Conservation (phyloP, 2,888 invertebrate genomes). For the Polydrusus pterygomalis region DNA sequence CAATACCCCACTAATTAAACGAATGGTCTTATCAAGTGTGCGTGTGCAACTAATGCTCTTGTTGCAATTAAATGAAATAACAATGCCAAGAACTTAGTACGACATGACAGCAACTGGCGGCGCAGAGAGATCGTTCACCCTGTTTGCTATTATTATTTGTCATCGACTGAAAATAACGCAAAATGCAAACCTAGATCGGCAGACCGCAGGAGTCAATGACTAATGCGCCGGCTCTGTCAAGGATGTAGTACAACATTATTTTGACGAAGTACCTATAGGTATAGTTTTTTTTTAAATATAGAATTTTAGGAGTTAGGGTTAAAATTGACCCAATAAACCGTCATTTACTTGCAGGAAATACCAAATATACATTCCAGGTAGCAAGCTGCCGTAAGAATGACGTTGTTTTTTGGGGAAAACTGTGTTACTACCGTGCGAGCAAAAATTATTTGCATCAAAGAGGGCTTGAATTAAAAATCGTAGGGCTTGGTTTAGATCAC, state of each 20-base stretch:
- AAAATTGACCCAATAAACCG: too few species aligned
- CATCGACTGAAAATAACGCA: constrained; percentile 54
- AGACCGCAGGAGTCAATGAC: constrained; percentile 35
- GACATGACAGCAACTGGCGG: constrained; percentile 41
- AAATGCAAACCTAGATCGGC: constrained; percentile 42
- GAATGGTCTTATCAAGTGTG: constrained; percentile 37
- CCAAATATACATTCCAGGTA: too few species aligned
- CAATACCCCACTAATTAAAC: constrained; percentile 36
- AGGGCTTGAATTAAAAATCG: too few species aligned
- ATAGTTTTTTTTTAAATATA: not conserved
- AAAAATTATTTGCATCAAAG: too few species aligned
- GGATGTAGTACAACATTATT: constrained; percentile 1
- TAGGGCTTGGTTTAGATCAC: too few species aligned
- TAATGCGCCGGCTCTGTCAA: constrained; percentile 34
- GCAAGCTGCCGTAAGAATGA: too few species aligned
- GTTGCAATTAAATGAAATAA: constrained; percentile 45
- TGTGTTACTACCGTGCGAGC: too few species aligned
- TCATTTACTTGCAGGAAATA: too few species aligned
- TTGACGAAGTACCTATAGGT: not conserved
- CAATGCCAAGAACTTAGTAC: constrained; percentile 35
- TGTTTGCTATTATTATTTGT: constrained; percentile 51
- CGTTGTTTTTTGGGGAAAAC: too few species aligned
- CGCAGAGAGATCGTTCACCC: constrained; percentile 52
- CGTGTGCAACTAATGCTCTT: constrained; percentile 33
- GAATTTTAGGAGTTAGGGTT: too few species aligned